These are phyloP conservation scores for Lucilia sericata DNA, from an alignment of 1,140 invertebrate genomes.

Conservation along the genomic window DNA sequence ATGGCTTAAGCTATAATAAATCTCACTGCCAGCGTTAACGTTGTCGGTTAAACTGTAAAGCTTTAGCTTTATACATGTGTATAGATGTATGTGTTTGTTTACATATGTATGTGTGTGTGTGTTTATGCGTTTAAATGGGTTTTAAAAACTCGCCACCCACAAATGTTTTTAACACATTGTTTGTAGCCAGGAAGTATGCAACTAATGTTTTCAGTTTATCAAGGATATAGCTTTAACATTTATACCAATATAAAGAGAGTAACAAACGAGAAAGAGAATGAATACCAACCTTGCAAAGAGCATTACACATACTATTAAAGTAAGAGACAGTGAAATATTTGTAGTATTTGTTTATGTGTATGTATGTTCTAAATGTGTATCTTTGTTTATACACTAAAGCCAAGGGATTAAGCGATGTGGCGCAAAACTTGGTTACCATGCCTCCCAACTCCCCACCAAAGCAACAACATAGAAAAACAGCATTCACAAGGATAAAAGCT, in stretches of 20 bases:
- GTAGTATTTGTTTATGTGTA: too few species aligned
- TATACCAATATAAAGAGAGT: background rate
- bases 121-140: background rate
- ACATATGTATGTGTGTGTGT: background rate
- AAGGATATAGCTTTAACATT: background rate
- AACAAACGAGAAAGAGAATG: background rate
- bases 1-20: conserved; percentile 43
- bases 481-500: conserved; percentile 31
- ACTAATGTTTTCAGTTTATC: conserved; percentile 8
- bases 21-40: conserved; percentile 34
- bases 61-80: background rate
- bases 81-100: background rate
- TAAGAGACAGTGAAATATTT: background rate
- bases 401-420: conserved; percentile 40
- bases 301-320: background rate
- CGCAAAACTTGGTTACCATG: background rate
- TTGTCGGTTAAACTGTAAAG: conserved; percentile 18
- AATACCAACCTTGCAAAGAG: background rate
- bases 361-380: too few species aligned
- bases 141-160: background rate
- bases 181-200: background rate
- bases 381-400: conserved; percentile 24
- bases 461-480: background rate
- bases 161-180: background rate
- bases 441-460: background rate